phyloP scores from a whole-genome alignment of 2,113 vertebrate genomes.

The Phrynosoma platyrhinos region DNA sequence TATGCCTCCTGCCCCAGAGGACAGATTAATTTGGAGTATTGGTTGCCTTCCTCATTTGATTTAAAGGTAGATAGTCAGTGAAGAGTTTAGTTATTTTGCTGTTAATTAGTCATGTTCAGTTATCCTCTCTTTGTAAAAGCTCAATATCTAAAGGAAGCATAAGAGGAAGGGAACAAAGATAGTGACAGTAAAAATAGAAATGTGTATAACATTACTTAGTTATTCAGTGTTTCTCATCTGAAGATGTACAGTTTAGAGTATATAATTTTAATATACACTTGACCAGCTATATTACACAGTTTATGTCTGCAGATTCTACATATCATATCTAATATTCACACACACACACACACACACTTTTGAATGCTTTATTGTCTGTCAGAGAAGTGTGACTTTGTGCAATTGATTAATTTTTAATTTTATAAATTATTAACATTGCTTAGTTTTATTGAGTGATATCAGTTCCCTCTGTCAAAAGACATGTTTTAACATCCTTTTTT shows the following conservation, averaged over 20 bases:
- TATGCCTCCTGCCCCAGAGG: constrained; percentile 77
- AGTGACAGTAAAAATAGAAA: constrained; percentile 45
- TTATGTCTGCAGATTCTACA: constrained; percentile 45
- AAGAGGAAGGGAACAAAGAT: constrained; percentile 25
- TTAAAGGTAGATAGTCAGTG: constrained; percentile 77
- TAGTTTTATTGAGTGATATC: constrained; percentile 61
- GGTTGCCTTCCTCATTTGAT: constrained; percentile 80
- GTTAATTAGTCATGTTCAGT: constrained; percentile 68
- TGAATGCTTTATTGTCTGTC: constrained; percentile 8
- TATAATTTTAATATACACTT: constrained; percentile 51
- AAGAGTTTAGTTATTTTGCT: constrained; percentile 70
- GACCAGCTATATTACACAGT: constrained; percentile 38
- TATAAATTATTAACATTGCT: constrained; percentile 37
- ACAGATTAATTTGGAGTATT: constrained; percentile 83
- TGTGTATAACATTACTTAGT: neutral
- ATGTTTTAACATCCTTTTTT: constrained; percentile 57
- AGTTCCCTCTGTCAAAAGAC: constrained; percentile 39
- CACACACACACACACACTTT: neutral
- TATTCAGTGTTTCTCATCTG: constrained; percentile 1
- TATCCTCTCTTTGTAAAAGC: constrained; percentile 45
- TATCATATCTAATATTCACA: neutral
- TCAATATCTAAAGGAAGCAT: constrained; percentile 33
- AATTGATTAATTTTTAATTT: neutral
- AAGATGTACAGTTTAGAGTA: constrained; percentile 41
- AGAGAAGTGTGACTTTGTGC: neutral